Percentiles rank a stretch among this genome's conserved stretches.
Conservation (phyloP, 2,797 vertebrate species). For the Darevskia mixta region DNA sequence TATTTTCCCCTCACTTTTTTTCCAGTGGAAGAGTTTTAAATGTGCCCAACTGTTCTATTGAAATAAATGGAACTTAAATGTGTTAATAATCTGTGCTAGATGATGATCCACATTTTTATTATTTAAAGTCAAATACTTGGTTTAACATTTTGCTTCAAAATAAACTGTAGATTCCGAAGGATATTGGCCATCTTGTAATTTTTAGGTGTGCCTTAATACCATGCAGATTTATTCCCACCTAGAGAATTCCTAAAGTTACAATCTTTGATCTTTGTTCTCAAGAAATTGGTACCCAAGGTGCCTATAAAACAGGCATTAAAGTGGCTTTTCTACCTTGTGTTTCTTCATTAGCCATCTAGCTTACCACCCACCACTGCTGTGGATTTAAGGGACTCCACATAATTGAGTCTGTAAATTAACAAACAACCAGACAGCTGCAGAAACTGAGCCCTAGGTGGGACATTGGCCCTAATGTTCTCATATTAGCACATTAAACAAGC, state of each 20-base stretch:
- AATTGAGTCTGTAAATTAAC: slow-evolving; percentile 78
- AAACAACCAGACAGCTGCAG: slow-evolving; percentile 73
- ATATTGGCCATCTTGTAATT: slow-evolving; percentile 79
- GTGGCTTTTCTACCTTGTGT: slow-evolving; percentile 76
- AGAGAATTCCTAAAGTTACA: slow-evolving; percentile 74
- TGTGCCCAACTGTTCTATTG: neutral
- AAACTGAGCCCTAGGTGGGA: slow-evolving; percentile 68
- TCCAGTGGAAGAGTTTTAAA: neutral
- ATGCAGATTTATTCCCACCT: slow-evolving; percentile 66
- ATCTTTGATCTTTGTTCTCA: slow-evolving; percentile 77
- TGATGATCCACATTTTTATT: slow-evolving; percentile 71
- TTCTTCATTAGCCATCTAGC: slow-evolving; percentile 79
- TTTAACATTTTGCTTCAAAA: slow-evolving; percentile 75
- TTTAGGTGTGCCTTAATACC: slow-evolving; percentile 74
- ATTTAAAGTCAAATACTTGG: slow-evolving; percentile 73
- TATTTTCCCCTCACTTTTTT: neutral
- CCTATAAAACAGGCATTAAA: slow-evolving; percentile 79
- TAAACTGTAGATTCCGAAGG: slow-evolving; percentile 70
- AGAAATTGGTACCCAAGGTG: slow-evolving; percentile 77
- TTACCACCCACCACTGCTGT: slow-evolving; percentile 76
- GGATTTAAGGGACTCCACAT: slow-evolving; percentile 79
- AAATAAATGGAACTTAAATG: neutral
- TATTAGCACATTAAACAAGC: slow-evolving; percentile 78
- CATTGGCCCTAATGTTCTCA: slow-evolving; percentile 71
- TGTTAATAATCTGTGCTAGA: neutral